Evolutionary conservation across 2,888 invertebrate species (phyloP), one percentile per base, ranked within the genome.

Genomic region (Bombylius discolor): DNA sequence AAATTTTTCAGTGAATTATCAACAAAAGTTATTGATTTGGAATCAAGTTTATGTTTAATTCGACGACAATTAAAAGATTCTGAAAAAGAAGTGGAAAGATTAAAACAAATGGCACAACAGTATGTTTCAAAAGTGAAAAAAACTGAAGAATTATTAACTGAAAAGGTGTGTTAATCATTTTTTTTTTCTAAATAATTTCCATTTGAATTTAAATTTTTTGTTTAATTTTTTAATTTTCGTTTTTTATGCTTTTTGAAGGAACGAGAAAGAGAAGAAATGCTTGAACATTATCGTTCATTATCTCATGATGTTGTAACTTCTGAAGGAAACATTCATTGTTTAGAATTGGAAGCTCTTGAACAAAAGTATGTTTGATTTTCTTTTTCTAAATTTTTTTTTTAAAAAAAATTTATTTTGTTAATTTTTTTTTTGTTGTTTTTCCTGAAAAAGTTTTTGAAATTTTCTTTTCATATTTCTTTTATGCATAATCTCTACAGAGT

Each of bases 61-160:
- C 82, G 81, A 62, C 81, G 79, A 62, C 85, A 87, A 68, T 76
- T 87, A 62, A 84, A 84, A 53, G 79, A 81, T 56, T 80, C 84
- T 23, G 80, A 80, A 62, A 78, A 81, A 66, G 87, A 89, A 75
- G 83, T 87, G 32, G 84, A 83, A 56, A 80, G 83, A 63, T 73
- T 89, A 60, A 88, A 85, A 68, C 79, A 81, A 59, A 87, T 89
- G 67, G 71, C 89, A 58, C 87, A 88, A 66, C 85, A 87, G 65
- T 90, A 90, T 73, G 87, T 89, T 6, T 81, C 82, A 63, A 88
- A 89, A 77, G 84, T 90, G 14, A 83, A 86, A 66, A 78, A 86
- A 64, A 85, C 85, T 59, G 89, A 89, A 70, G 88, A 89, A 64
- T 72, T 88, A 57, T 76, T 89, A 39, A 79, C 83, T 57, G 78